A percentile compares a stretch with the other conserved stretches of the same genome.
Conservation (phyloP, 1,140 invertebrate species). For the Drosophila triauraria region DNA sequence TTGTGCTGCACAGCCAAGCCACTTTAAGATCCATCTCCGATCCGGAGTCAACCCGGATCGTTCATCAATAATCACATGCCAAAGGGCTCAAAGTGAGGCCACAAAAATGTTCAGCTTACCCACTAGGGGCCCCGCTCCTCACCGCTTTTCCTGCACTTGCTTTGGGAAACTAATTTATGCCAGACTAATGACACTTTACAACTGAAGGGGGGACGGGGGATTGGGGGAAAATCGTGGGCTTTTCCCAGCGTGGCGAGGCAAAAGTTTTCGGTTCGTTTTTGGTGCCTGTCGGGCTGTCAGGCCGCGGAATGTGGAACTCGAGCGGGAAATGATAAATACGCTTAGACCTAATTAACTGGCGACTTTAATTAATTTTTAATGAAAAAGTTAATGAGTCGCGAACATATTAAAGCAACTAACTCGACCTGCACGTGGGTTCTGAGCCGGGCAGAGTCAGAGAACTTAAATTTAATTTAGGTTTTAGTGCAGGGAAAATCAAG, state of each 20-base stretch:
- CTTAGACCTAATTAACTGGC: constrained; percentile 83
- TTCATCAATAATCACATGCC: constrained; percentile 81
- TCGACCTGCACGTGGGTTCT: constrained; percentile 19
- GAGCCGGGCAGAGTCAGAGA: constrained; percentile 6
- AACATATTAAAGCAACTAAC: constrained; percentile 73
- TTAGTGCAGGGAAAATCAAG: background rate
- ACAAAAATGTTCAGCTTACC: constrained; percentile 63
- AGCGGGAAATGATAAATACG: constrained; percentile 82
- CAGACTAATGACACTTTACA: constrained; percentile 83
- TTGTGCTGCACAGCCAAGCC: constrained; percentile 34
- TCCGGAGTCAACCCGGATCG: constrained; percentile 61
- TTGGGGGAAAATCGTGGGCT: background rate
- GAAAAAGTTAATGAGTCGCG: constrained; percentile 81
- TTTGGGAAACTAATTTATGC: constrained; percentile 78
- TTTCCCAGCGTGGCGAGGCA: constrained; percentile 49
- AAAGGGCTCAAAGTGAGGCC: constrained; percentile 70
- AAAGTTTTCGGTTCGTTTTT: constrained; percentile 73
- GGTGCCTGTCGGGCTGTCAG: constrained; percentile 58
- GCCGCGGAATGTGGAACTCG: constrained; percentile 56
- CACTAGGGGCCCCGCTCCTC: background rate
- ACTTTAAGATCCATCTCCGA: constrained; percentile 37
- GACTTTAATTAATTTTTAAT: constrained; percentile 84
- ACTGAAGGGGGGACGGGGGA: constrained; percentile 6
- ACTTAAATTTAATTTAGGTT: constrained; percentile 2
- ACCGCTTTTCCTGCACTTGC: background rate